Evolutionary conservation across 2,113 vertebrate species (phyloP).

Genomic region (Cyanoderma ruficeps): DNA sequence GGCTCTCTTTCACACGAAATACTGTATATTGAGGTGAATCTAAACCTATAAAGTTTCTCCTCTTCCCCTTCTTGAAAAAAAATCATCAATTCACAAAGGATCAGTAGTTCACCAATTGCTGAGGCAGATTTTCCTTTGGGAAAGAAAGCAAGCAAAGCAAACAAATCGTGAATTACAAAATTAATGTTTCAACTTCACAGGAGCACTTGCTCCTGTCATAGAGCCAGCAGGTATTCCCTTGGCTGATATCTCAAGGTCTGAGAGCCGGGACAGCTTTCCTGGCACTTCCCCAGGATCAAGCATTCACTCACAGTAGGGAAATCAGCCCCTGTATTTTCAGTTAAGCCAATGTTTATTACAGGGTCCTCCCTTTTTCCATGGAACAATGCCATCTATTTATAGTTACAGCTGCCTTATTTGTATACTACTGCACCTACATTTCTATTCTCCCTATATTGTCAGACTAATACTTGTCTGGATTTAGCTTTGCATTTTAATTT

Average conservation of each 20-base stretch:
- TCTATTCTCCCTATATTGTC: not conserved
- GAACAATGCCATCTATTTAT: not conserved
- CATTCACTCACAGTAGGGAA: not conserved
- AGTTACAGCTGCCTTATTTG: not conserved
- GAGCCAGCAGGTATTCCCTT: not conserved
- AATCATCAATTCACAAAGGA: not conserved
- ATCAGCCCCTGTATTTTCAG: not conserved
- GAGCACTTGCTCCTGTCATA: not conserved
- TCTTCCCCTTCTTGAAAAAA: not conserved
- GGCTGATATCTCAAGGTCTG: not conserved
- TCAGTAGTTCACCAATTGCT: not conserved
- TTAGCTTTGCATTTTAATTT: slow-evolving; percentile 42
- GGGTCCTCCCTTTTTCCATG: not conserved
- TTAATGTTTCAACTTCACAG: accelerated
- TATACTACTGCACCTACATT: not conserved
- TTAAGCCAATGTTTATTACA: not conserved
- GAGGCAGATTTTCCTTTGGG: not conserved
- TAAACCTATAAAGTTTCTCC: not conserved
- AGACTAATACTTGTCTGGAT: slow-evolving; percentile 12
- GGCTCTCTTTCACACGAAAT: not conserved
- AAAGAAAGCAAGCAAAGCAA: not conserved
- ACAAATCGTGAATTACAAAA: not conserved
- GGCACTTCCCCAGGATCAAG: not conserved
- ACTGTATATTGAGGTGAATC: not conserved
- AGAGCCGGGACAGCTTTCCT: not conserved